Evolutionary conservation across 2,797 vertebrate genomes (phyloP).

Genomic region (Arctocebus calabarensis): DNA sequence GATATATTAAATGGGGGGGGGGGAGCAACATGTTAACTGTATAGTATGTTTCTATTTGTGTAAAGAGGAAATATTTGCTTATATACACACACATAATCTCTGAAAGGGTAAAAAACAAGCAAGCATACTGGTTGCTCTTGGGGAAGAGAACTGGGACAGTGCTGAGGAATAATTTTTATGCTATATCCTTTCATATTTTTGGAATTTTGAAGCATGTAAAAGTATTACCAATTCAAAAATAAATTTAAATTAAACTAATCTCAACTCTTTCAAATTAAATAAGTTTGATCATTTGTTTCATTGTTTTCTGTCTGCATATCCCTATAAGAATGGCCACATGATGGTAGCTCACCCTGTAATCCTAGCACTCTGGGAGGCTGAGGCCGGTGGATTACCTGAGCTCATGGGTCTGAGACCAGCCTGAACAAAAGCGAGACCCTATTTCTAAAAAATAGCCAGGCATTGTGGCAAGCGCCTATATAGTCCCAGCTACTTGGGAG

Average conservation of each 20-base stretch:
- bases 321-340: no score
- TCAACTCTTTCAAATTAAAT: constrained; percentile 1
- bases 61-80: neutral
- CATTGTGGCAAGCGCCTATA: no score
- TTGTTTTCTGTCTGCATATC: no score
- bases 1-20: neutral
- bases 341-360: no score
- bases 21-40: neutral
- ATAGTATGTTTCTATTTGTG: constrained; percentile 26
- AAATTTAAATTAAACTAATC: constrained; percentile 45
- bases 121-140: neutral
- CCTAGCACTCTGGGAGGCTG: no score
- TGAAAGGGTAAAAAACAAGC: neutral
- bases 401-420: no score
- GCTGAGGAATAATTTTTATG: constrained; percentile 44
- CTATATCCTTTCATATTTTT: constrained; percentile 68
- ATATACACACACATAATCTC: neutral
- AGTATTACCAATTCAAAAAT: constrained; percentile 51
- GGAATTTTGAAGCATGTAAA: constrained; percentile 63
- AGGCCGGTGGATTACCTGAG: no score
- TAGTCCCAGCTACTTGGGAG: no score
- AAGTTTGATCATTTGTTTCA: no score
- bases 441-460: no score
- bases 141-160: neutral
- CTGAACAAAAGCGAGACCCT: no score